A percentile compares a stretch with the other conserved stretches of the same genome.
These are phyloP conservation scores for Falco concolor DNA, from an alignment of 2,797 vertebrate species.

Conservation along the genomic window DNA sequence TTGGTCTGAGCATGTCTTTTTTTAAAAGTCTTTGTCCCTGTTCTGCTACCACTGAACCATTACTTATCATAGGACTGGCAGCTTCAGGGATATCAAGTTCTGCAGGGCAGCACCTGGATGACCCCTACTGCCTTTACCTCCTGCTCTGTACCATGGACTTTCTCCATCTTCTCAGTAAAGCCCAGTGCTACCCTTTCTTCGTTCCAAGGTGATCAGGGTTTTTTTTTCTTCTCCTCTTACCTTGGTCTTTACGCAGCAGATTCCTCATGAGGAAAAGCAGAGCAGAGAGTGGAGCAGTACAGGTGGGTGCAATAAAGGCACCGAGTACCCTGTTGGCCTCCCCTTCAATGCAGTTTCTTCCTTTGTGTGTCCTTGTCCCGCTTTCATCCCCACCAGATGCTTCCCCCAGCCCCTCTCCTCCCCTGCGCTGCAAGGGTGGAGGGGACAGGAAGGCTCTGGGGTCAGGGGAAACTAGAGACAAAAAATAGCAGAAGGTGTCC, in stretches of 20 bases:
- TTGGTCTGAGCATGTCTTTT: background rate
- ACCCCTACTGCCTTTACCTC: background rate
- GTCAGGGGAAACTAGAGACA: background rate
- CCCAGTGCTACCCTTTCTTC: background rate
- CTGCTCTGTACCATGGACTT: background rate
- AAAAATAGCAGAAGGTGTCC: background rate
- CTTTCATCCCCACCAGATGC: background rate
- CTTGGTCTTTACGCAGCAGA: background rate
- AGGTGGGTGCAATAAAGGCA: background rate
- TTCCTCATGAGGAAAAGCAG: background rate
- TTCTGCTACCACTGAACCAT: background rate
- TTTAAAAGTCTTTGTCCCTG: background rate
- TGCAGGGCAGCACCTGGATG: background rate
- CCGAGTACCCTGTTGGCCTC: no score
- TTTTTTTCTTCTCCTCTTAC: background rate
- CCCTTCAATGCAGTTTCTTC: background rate
- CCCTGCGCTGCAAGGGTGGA: rapidly evolving
- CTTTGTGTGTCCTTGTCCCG: background rate
- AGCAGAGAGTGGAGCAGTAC: background rate
- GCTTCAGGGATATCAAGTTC: background rate
- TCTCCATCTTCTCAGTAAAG: background rate
- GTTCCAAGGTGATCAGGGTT: background rate
- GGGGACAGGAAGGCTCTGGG: background rate
- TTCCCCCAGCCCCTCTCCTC: background rate
- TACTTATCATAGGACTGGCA: background rate